Conservation (phyloP, 2,797 vertebrate genomes). For the Melanotaenia pygmaea region DNA sequence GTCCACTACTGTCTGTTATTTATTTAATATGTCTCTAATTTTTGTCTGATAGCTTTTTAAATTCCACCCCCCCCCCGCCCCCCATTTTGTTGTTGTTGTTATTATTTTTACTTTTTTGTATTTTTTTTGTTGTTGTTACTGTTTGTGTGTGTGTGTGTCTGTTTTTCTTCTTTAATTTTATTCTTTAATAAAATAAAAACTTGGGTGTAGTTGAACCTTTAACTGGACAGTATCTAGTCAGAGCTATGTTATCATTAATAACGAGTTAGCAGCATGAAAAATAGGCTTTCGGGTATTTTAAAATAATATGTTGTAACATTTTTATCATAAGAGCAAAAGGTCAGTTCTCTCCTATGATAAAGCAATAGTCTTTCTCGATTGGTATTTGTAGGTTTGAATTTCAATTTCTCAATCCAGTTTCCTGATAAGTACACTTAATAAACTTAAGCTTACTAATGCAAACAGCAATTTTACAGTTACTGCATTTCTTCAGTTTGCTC, state of each 20-base stretch:
- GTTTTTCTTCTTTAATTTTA: no score
- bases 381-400: not conserved
- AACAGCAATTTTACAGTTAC: not conserved
- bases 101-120: no score
- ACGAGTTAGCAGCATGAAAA: constrained; percentile 1
- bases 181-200: no score
- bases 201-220: not conserved
- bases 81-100: no score
- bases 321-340: constrained; percentile 2
- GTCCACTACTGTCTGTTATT: no score
- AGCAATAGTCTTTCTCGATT: not conserved
- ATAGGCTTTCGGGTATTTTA: not conserved
- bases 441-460: not conserved
- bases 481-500: not conserved
- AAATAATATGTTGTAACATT: not conserved
- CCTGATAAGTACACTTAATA: not conserved
- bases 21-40: no score
- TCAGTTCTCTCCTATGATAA: not conserved
- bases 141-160: no score
- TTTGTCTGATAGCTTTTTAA: no score
- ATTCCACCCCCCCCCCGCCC: no score
- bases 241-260: not conserved
- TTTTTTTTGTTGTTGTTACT: no score
- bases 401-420: not conserved
- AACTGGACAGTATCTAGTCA: constrained; percentile 5